Percentiles rank a stretch among this genome's conserved stretches.
Evolutionary conservation across 2,113 vertebrate genomes (phyloP).

Genomic region (Cyanoliseus patagonus): DNA sequence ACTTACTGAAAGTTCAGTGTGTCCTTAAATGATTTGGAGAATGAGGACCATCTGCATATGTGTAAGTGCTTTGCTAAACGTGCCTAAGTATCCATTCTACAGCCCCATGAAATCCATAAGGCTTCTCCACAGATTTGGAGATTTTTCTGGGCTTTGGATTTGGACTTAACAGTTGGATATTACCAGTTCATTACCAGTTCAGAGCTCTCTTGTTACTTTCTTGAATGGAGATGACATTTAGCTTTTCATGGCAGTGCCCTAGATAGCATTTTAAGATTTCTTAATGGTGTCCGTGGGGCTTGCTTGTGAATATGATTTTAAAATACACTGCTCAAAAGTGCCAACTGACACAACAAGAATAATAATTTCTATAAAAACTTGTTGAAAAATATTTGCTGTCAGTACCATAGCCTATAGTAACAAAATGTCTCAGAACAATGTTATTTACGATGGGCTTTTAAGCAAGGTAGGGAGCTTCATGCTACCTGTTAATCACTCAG

Average conservation of each 20-base stretch:
- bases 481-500: neutral
- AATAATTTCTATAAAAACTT: neutral
- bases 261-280: neutral
- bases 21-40: neutral
- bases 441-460: neutral
- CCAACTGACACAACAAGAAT: rapidly evolving
- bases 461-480: neutral
- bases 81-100: neutral
- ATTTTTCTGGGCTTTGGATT: neutral
- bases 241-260: neutral
- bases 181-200: neutral
- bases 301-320: neutral
- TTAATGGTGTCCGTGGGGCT: neutral
- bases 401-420: neutral
- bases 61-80: neutral
- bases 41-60: neutral
- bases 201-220: neutral
- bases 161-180: neutral
- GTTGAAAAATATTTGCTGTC: rapidly evolving
- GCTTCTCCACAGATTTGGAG: neutral
- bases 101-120: neutral
- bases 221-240: neutral
- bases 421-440: neutral
- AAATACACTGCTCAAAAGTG: neutral
- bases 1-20: neutral